Base-by-base conservation (phyloP, 2,797 vertebrate species). In the Steatocranus sp. region DNA sequence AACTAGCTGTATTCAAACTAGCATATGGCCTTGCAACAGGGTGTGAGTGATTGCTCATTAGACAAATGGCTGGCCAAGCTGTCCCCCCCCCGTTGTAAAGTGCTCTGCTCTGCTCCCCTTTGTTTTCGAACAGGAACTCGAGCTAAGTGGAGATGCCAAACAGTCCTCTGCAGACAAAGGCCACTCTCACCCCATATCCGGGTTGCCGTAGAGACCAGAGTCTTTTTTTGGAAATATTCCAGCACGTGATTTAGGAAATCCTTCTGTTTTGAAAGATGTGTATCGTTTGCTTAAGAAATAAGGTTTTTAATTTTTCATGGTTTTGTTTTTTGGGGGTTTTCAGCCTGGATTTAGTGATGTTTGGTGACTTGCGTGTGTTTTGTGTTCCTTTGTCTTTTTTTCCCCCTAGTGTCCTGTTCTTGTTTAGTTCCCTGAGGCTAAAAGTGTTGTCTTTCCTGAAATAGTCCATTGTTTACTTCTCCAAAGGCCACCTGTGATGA, bases 31-130 rank as follows among this genome's bases (percentile, higher is more conserved):
- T 90, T 90, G 88, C 90, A 93, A 89, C 91, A 86, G 84, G 83
- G 85, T 91, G 89, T 89, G 94, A 93, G 91, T 88, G 92, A 94
- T 92, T 87, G 75, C 87, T 96, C 93, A 94, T 95, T 94, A 92
- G 90, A 95, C 93, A 95, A 95, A 95, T 92, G 93, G 90, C 83
- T 51, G 89, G 88, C 93, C 91, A 86, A 90, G 93, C 92, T 91
- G 91, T 88, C 89, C 90, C 87, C 90, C 87, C 83, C 84, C 82
- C 53, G 86, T 93, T 88, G 83, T 88, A 89, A 93, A 93, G 93
- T 74, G 88, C 88, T 78, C 49, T 36, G 76, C 87, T 82, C 83
- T 80, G 86, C 85, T 66, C 86, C 81, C 90, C 73, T 93, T 94
- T 93, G 92, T 96, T 94, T 94, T 92, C 86, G 10, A 91, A 94